Evolutionary conservation across 1,140 invertebrate genomes (phyloP).

Genomic region (Penaeus japonicus): DNA sequence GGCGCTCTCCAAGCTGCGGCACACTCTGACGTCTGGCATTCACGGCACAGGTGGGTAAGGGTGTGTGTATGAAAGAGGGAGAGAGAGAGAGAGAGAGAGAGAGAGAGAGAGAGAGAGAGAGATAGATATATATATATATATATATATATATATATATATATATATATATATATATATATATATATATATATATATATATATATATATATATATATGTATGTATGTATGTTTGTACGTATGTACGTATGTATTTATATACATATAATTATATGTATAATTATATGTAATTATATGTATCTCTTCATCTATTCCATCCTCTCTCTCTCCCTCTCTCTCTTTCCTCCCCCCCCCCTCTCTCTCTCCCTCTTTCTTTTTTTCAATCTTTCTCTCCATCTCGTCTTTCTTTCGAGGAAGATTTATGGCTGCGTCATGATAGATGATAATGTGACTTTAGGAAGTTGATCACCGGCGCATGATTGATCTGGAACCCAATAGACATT

Average conservation of each 20-base stretch:
- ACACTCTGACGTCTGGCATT: conserved; percentile 62
- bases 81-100: too few species aligned
- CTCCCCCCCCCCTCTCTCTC: background rate
- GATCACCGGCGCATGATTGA: too few species aligned
- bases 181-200: background rate
- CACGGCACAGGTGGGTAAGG: conserved; percentile 57
- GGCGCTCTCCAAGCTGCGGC: conserved; percentile 81
- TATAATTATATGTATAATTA: background rate
- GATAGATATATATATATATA: too few species aligned
- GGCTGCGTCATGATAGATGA: too few species aligned
- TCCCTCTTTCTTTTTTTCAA: too few species aligned
- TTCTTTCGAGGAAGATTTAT: too few species aligned
- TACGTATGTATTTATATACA: background rate
- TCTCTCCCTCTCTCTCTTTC: background rate
- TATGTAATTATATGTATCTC: background rate
- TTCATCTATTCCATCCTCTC: too few species aligned
- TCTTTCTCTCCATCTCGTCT: too few species aligned
- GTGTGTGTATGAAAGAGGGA: too few species aligned
- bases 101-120: too few species aligned
- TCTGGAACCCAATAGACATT: too few species aligned
- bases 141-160: background rate
- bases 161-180: background rate
- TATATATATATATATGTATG: background rate
- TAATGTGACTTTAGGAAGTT: too few species aligned
- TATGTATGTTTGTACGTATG: background rate